Base-by-base conservation (phyloP, 1,140 invertebrate species). In the Zaprionus inermis region DNA sequence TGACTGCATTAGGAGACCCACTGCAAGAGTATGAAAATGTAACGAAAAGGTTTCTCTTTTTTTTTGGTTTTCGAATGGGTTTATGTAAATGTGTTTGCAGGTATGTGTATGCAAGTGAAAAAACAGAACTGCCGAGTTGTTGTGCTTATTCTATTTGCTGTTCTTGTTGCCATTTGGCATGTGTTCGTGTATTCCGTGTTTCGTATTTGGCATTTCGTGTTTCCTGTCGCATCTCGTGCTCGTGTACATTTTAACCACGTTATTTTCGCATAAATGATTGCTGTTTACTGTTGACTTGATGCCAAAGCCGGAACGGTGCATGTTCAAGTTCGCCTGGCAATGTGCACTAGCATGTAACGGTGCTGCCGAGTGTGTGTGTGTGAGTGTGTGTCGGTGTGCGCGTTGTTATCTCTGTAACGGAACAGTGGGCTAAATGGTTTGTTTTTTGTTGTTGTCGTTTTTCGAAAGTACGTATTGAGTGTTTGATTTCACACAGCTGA, bases 201-300 rank as follows among this genome's bases (percentile, higher is more conserved):
- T 36, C 30, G 36, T 41, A 41, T 44, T 73, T 46, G 30, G 56
- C 46, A 46, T 69, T 24, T 68, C 57, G 71, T 69, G 58, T 57
- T 61, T 51, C 38, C 36, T 59, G 70, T 55, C 64, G 63, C 64
- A 55, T 56, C 52, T 73, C 58, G 63, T 73, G 63, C 71, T 67
- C 69, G 61, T 63, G 58, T 74, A 49, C 57, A 61, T 74, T 76
- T 78, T 57, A 74, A 70, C 41, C 72, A 82, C 78, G 84, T 76
- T 76, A 73, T 72, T 79, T 79, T 82, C 79, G 79, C 64, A 86
- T 79, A 88, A 86, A 82, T 82, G 76, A 88, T 86, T 88, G 79
- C 66, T 63, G 59, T 28, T 24, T 1, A n/a, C 1, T 24, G 22
- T 70, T 74, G 72, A 74, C 72, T 74, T 51, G 58, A 57, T 70